A percentile compares a stretch with the other conserved stretches of the same genome.
Conservation (phyloP, 2,888 invertebrate species). For the Tenthredo livida region DNA sequence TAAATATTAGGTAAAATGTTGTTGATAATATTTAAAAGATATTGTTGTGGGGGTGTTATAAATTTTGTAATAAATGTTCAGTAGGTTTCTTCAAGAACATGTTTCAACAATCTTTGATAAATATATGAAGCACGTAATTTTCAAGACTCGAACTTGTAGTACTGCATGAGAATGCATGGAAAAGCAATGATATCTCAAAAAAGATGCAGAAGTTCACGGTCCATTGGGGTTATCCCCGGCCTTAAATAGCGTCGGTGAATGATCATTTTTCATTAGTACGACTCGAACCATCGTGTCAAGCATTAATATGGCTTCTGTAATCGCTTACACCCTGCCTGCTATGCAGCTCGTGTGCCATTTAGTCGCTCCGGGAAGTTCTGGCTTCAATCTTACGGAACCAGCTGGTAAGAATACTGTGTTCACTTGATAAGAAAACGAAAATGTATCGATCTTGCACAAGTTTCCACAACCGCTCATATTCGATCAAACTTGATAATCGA, state of each 20-base stretch:
- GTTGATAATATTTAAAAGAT: too few species aligned
- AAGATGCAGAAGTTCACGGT: neutral
- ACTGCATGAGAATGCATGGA: too few species aligned
- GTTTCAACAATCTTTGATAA: too few species aligned
- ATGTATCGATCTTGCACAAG: neutral
- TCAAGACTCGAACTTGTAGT: too few species aligned
- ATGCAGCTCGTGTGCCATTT: slow-evolving; percentile 11
- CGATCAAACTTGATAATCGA: neutral
- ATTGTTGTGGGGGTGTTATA: too few species aligned
- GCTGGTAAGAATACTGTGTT: slow-evolving; percentile 4
- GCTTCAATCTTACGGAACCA: neutral
- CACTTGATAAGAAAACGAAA: neutral
- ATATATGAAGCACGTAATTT: too few species aligned
- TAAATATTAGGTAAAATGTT: too few species aligned
- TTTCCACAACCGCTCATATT: neutral
- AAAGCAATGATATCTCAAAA: neutral
- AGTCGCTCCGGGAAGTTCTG: neutral
- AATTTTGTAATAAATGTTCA: too few species aligned
- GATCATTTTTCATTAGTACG: neutral
- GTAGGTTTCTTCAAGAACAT: too few species aligned
- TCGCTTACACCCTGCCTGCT: neutral
- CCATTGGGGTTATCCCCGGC: neutral
- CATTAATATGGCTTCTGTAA: neutral
- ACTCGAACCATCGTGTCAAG: neutral
- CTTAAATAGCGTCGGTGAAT: neutral